phyloP scores from a whole-genome alignment of 2,113 vertebrate genomes.

The Engystomops pustulosus region DNA sequence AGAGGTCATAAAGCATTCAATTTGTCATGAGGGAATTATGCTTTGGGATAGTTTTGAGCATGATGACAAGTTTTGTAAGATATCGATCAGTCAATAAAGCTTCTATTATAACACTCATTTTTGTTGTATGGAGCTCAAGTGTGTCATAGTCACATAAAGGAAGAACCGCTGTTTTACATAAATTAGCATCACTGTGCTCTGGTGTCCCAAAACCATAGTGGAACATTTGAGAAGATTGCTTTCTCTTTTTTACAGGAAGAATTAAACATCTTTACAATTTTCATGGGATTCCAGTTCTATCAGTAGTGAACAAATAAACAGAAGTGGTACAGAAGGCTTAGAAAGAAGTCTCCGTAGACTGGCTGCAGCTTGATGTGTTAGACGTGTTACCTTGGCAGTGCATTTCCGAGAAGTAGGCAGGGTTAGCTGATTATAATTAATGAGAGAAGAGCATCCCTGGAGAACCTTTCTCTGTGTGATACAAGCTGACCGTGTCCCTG shows the following conservation, averaged over 20 bases:
- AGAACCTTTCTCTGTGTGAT: conserved; percentile 38
- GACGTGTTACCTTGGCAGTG: conserved; percentile 57
- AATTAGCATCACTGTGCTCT: neutral
- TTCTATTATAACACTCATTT: neutral
- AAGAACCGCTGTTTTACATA: neutral
- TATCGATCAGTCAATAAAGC: neutral
- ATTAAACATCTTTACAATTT: neutral
- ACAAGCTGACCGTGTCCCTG: conserved; percentile 10
- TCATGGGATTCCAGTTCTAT: conserved; percentile 20
- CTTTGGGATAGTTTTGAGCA: neutral
- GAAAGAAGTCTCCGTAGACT: conserved; percentile 47
- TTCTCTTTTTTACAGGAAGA: conserved; percentile 13
- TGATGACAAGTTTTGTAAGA: neutral
- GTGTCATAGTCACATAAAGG: neutral
- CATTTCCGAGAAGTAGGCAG: conserved; percentile 44
- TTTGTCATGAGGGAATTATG: neutral
- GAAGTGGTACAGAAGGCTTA: conserved; percentile 26
- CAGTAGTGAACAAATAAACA: conserved; percentile 46
- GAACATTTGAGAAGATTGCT: neutral
- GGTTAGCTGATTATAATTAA: conserved; percentile 57
- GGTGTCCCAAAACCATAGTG: neutral
- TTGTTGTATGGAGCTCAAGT: neutral
- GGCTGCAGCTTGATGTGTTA: conserved; percentile 35
- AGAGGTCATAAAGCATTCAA: neutral
- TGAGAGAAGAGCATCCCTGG: conserved; percentile 27